Base-by-base conservation (phyloP, 2,797 vertebrate genomes). In the Lycodopsis pacificus region DNA sequence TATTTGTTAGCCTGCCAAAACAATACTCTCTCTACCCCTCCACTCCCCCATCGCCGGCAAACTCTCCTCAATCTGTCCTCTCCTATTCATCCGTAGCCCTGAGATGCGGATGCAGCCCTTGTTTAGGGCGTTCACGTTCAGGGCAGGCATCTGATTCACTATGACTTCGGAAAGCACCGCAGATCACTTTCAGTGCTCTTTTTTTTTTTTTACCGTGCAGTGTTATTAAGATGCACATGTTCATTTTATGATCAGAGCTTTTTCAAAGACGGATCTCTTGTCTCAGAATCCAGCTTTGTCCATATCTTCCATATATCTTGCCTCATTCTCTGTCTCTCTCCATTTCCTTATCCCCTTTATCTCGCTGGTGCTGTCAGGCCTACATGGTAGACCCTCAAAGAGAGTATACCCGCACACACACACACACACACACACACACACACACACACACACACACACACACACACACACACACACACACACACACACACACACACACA, bases 171-270 rank as follows among this genome's bases (percentile, higher is more conserved):
- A 87, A 79, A 83, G 48, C 71, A 77, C 65, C 3, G 13, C 75
- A 85, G 77, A 83, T 70, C 65, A 54, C 49, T 61, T 65, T 70
- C 71, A 63, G 53, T 67, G 72, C 76, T 85, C 20, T 72, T 90
- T 86, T 32, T 32, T 32, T 32, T 6, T 90, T 73, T 65, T 51
- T n/a, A 17, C 85, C 65, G 77, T 81, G 69, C 84, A 65, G 83
- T 20, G 73, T 88, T 90, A 89, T 94, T 86, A 86, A 89, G 83
- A 90, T 77, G 83, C 83, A 82, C 80, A 89, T 92, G 88, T 92
- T 90, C 92, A 82, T 92, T 92, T 94, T 92, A 92, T 92, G 86
- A 90, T 88, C 46, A 25, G 85, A 72, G 79, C 82, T 75, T 88
- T 57, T 93, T 93, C 85, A 91, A 90, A 90, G 57, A 6, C 65